Base-by-base conservation (phyloP, 2,113 vertebrate genomes). In the Macroglossus sobrinus region DNA sequence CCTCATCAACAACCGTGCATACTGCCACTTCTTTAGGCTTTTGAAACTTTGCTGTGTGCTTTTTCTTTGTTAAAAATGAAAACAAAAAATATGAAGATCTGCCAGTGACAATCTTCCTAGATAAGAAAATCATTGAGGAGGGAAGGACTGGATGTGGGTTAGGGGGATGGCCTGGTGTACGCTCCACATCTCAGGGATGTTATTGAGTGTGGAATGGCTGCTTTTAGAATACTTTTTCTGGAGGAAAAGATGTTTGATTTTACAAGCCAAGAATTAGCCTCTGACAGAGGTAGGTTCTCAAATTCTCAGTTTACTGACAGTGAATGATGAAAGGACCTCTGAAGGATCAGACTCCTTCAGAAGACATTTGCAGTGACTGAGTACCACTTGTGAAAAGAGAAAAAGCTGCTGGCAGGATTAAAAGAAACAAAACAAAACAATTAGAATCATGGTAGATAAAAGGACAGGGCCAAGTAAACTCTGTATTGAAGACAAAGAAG, bases 321-420 rank as follows among this genome's bases (percentile, higher is more conserved):
- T 38, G 22, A 78, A 69, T 69, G 16, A 76, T 22, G 33, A 69
- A 85, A 86, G 38, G 40, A 79, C 16, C 68, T 93, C 22, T 59
- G 57, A 59, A 59, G 57, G 57, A 98, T 0, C 99, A 99, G 95
- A 99, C 98, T 7, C 98, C 99, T 80, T 99, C 99, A 59, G 99
- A 99, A 97, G 99, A 99, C 94, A 99, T 99, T 97, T 99, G 99
- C 97, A 99, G 99, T 26, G 99, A 99, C 38, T 99, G 99, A 93
- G 99, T 99, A 22, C 99, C 99, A 47, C 97, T 99, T 97, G 99
- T 99, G 97, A 99, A 99, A 97, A 98, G 99, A 99, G 99, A 99
- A 99, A 97, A 99, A 99, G 96, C 98, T 99, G 40, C 99, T 99
- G 1, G 99, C 99, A 76, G 99, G 99, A 92, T 99, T 99, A 16